Conservation (phyloP, 2,888 invertebrate genomes). For the Acronicta psi region DNA sequence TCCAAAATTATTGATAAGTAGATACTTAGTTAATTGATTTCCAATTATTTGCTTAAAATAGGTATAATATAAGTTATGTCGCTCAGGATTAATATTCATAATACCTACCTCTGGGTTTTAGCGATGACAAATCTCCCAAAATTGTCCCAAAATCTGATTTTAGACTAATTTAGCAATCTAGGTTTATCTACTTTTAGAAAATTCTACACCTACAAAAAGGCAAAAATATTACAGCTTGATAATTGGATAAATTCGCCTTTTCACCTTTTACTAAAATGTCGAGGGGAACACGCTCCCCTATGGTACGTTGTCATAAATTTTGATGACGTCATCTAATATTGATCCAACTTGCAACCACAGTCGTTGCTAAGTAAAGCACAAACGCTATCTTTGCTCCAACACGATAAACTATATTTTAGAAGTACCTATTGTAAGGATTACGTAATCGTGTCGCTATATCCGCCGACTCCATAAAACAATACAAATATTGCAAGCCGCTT, state of each 20-base stretch:
- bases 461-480: constrained; percentile 49
- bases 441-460: constrained; percentile 49
- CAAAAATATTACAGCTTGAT: neutral
- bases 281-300: constrained; percentile 58
- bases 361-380: constrained; percentile 59
- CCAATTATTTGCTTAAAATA: too few species aligned
- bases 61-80: too few species aligned
- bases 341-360: constrained; percentile 68
- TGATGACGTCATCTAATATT: constrained; percentile 70
- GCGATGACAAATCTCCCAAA: neutral
- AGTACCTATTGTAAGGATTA: constrained; percentile 37
- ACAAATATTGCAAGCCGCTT: constrained; percentile 33
- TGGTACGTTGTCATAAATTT: constrained; percentile 36
- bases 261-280: constrained; percentile 64
- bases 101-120: neutral
- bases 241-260: constrained; percentile 29
- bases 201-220: constrained; percentile 1
- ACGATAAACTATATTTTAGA: constrained; percentile 29
- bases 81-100: too few species aligned
- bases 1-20: too few species aligned
- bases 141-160: constrained; percentile 15
- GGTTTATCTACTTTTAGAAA: constrained; percentile 10
- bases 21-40: too few species aligned
- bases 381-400: constrained; percentile 27
- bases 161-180: constrained; percentile 1